Evolutionary conservation across 1,140 invertebrate genomes (phyloP), one percentile per base, ranked within the genome.

Genomic region (Andrena cerasifolii): DNA sequence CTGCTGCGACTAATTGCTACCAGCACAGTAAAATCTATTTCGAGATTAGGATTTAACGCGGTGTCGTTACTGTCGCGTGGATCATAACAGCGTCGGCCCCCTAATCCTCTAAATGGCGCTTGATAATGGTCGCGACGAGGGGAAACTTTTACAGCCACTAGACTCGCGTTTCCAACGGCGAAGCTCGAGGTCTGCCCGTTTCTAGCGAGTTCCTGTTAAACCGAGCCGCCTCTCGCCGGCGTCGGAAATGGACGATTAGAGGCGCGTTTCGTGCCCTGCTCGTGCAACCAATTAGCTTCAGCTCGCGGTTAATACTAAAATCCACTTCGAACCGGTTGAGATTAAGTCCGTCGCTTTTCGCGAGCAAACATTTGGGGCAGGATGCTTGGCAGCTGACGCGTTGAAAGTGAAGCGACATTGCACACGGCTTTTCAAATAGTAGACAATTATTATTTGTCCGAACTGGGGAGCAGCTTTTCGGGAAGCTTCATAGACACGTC

Each of bases 191-290:
- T 31, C 49, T 14, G 8, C 40, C 28, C 28, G 40, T 68, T 14
- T 31, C 24, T 24, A 31, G 40, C 24, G 47, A 33, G 43, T 56
- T 75, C 28, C 49, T 40, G 49, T 75, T 75, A 45, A 59, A 28
- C 16, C 14, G 31, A 54, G n/a, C 47, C 36, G 40, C 21, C 73
- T 59, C 40, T 76, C 45, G 63, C 33, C 16, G 56, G 18, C 33
- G 73, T 68, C 73, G 73, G 73, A 76, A 76, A 76, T 18, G 63
- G 21, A 53, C 73, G 73, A 76, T 76, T 76, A 76, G 73, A 56
- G 63, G 28, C 53, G 28, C 63, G 63, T 76, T 76, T 68, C 73
- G 73, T 66, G 73, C 28, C 53, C 31, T 21, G 21, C 40, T 54
- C 65, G 24, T 47, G 63, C 73, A 76, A 68, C 73, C 73, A 76